A percentile compares a stretch with the other conserved stretches of the same genome.
These are phyloP conservation scores for Dynastes tityus DNA, from an alignment of 2,888 invertebrate genomes.

Conservation along the genomic window DNA sequence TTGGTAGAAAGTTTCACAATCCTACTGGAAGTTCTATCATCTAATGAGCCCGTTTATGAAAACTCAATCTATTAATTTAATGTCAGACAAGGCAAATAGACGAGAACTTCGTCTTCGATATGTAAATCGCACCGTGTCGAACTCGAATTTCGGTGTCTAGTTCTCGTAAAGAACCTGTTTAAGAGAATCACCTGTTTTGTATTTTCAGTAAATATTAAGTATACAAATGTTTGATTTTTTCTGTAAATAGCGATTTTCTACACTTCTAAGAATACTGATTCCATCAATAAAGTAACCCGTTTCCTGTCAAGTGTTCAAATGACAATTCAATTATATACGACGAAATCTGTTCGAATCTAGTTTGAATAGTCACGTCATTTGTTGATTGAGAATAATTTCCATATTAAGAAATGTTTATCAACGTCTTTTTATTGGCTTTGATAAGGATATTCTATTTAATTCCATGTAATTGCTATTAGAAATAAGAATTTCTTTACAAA, in stretches of 20 bases:
- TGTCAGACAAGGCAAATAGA: constrained; percentile 11
- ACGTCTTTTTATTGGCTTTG: constrained; percentile 1
- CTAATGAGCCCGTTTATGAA: constrained; percentile 36
- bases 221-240: constrained; percentile 29
- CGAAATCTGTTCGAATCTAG: background rate
- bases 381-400: background rate
- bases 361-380: background rate
- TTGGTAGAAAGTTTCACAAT: constrained; percentile 38
- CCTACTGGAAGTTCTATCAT: background rate
- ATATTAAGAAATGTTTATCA: background rate
- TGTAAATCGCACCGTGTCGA: constrained; percentile 23
- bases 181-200: constrained; percentile 27
- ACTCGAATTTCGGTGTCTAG: constrained; percentile 22
- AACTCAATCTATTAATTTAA: constrained; percentile 42
- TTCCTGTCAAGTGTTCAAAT: background rate
- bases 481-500: no score
- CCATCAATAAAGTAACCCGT: constrained; percentile 9
- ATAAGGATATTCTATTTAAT: background rate
- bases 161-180: constrained; percentile 41
- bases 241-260: constrained; percentile 11
- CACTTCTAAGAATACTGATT: constrained; percentile 11
- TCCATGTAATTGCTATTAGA: no score
- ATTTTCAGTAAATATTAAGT: constrained; percentile 17
- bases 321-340: background rate
- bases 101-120: constrained; percentile 35